These are phyloP conservation scores for Thomomys bottae DNA, from an alignment of 2,113 vertebrate genomes.

Conservation along the genomic window DNA sequence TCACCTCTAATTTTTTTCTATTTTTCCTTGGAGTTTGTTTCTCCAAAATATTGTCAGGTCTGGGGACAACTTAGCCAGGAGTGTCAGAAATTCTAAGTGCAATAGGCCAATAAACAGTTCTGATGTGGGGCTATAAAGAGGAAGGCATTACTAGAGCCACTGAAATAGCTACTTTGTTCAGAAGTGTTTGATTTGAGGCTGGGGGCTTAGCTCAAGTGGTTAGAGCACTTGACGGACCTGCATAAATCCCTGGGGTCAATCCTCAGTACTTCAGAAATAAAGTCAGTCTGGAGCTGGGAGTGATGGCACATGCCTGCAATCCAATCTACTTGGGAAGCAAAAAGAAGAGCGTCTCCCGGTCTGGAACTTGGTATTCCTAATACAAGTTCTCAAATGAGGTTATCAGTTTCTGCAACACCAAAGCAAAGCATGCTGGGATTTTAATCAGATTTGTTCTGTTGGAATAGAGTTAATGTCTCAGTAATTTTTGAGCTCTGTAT, in stretches of 20 bases:
- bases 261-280: no score
- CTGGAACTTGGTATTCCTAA: neutral
- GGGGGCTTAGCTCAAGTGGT: no score
- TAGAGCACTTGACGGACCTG: no score
- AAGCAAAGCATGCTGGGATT: neutral
- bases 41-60: neutral
- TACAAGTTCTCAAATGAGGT: neutral
- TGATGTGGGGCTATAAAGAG: neutral
- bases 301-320: no score
- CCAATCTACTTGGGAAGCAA: no score
- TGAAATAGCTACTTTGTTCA: neutral
- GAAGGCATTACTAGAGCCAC: neutral
- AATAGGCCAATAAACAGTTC: neutral
- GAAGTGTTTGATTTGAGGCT: neutral
- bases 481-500: neutral
- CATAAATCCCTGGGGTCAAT: no score
- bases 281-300: no score
- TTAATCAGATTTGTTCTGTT: neutral
- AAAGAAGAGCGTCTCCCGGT: no score
- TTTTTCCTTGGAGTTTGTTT: neutral
- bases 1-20: neutral
- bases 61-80: neutral
- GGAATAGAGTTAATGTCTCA: neutral
- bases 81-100: neutral
- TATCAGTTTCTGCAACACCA: neutral